Base-by-base conservation (phyloP, 2,888 invertebrate genomes). In the Chrysolina oricalcia region DNA sequence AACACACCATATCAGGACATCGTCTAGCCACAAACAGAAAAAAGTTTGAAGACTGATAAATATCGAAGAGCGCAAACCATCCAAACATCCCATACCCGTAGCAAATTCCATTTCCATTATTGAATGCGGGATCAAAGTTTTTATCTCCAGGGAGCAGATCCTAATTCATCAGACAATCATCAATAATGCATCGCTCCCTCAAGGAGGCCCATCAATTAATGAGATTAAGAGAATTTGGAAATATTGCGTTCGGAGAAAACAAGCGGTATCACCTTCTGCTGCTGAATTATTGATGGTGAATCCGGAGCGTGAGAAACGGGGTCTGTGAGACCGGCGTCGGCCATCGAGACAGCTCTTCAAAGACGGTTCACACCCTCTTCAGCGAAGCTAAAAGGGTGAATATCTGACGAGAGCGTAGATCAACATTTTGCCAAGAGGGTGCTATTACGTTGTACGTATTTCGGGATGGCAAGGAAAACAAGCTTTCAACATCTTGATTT, bases 231-330 rank as follows among this genome's bases (percentile, higher is more conserved):
- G 66, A 63, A 72, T 74, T 72, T 69, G 67, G 72, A 72, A 74
- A 77, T 74, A 77, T 72, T 69, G 64, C 69, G 62, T 59, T 73
- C 19, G 74, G 59, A 66, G 53, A 63, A 53, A 74, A 74, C 74
- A 76, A 76, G 68, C 74, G 76, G 74, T 74, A 77, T 77, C 74
- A 77, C 77, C 35, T 77, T 77, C 72, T 67, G 66, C 70, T 71
- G 35, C 53, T 77, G 77, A 74, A 77, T 77, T 68, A 77, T 77
- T 77, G 74, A 77, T 74, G 53, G 53, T 21, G 63, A 53, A 59
- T 21, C 35, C 40, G 43, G 53, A 27, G 40, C 53, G 68, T 68
- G 53, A 53, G 50, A 68, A 68, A 23, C 53, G 53, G 15, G 48
- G 21, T 11, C 50, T 40, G 27, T 43, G 27, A 21, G 17, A 27